phyloP scores from a whole-genome alignment of 2,113 vertebrate genomes.

The Shinisaurus crocodilurus region DNA sequence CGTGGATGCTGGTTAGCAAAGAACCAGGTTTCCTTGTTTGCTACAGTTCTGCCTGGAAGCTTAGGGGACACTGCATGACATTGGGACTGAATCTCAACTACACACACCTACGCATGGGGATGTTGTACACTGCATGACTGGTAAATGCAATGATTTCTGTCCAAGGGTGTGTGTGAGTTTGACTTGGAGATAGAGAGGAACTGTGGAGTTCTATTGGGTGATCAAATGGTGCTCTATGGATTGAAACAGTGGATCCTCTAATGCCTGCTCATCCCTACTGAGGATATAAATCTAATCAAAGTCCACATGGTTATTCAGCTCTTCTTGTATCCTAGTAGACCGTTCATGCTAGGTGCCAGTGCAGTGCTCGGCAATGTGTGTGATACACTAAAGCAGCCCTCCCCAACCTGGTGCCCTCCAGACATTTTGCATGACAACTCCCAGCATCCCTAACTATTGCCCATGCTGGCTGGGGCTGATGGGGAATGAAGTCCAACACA shows the following conservation, averaged over 20 bases:
- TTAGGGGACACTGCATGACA: neutral
- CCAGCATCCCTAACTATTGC: too few species aligned
- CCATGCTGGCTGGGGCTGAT: too few species aligned
- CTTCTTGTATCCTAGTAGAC: neutral
- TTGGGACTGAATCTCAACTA: neutral
- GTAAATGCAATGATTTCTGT: neutral
- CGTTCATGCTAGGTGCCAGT: neutral
- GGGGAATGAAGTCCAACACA: too few species aligned
- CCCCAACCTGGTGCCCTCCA: too few species aligned
- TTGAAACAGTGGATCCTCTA: neutral
- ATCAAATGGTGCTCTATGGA: neutral
- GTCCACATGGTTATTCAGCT: neutral
- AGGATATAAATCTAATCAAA: neutral
- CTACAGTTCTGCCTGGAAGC: neutral
- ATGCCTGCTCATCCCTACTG: neutral
- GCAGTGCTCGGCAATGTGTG: neutral
- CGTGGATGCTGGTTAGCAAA: neutral
- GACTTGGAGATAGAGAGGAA: neutral
- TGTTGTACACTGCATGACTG: fast-evolving
- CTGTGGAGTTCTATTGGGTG: fast-evolving
- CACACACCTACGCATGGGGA: neutral
- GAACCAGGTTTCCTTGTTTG: neutral
- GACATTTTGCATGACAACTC: too few species aligned
- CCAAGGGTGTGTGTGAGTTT: fast-evolving
- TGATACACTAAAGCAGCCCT: neutral